These are phyloP conservation scores for Periophthalmus magnuspinnatus DNA, from an alignment of 2,797 vertebrate genomes.

Conservation along the genomic window DNA sequence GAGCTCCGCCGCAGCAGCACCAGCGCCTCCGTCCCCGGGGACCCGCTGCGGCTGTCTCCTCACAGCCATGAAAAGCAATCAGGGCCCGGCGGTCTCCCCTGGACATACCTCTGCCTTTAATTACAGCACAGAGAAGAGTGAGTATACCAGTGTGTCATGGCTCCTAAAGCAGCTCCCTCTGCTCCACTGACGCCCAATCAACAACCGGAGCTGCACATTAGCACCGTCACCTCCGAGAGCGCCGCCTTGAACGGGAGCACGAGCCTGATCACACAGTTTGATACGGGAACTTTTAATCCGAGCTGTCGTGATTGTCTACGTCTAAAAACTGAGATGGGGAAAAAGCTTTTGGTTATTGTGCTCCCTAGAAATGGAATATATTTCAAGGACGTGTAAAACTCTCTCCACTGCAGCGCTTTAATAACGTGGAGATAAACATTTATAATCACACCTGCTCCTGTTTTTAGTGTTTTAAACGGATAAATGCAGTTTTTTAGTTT, in stretches of 20 bases:
- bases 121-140: slow-evolving; percentile 72
- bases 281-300: not conserved
- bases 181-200: slow-evolving; percentile 45
- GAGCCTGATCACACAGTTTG: not conserved
- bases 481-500: too few relatives aligned
- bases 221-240: not conserved
- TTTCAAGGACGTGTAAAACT: too few relatives aligned
- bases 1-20: slow-evolving; percentile 71
- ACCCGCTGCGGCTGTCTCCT: slow-evolving; percentile 70
- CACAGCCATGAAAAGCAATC: slow-evolving; percentile 80
- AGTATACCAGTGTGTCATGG: slow-evolving; percentile 52
- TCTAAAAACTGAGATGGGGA: too few relatives aligned
- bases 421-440: too few relatives aligned
- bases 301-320: too few relatives aligned
- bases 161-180: slow-evolving; percentile 37
- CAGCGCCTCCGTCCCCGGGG: slow-evolving; percentile 70
- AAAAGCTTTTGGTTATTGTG: too few relatives aligned
- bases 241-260: not conserved
- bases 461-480: too few relatives aligned
- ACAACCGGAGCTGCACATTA: slow-evolving; percentile 31
- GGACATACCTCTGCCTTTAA: slow-evolving; percentile 82
- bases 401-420: too few relatives aligned
- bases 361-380: too few relatives aligned
- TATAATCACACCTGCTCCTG: too few relatives aligned
- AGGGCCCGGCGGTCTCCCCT: slow-evolving; percentile 74